phyloP scores from a whole-genome alignment of 2,888 invertebrate species.

The Phania funesta region DNA sequence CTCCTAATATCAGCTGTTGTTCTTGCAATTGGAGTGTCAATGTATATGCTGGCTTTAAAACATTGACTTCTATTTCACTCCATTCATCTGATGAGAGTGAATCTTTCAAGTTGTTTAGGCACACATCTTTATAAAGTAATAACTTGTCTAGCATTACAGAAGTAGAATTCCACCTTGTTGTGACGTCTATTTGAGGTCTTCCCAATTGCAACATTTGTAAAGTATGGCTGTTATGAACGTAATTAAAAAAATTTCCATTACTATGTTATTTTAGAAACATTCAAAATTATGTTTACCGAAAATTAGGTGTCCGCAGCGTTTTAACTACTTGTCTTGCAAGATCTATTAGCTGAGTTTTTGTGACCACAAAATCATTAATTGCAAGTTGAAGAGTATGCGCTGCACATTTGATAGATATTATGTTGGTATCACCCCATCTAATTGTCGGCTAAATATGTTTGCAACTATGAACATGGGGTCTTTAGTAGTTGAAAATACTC shows the following conservation, averaged over 20 bases:
- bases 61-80: slow-evolving; percentile 15
- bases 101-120: slow-evolving; percentile 8
- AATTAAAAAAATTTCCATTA: background rate
- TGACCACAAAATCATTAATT: background rate
- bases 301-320: slow-evolving; percentile 10
- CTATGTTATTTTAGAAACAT: background rate
- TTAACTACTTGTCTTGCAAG: slow-evolving; percentile 12
- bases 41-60: too few relatives aligned
- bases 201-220: background rate
- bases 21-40: background rate
- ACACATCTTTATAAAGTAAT: slow-evolving; percentile 6
- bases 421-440: too few relatives aligned
- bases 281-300: slow-evolving; percentile 16
- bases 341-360: background rate
- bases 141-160: slow-evolving; percentile 17
- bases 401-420: too few relatives aligned
- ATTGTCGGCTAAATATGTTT: background rate
- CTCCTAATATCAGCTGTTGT: slow-evolving; percentile 23
- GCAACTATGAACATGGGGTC: background rate
- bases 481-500: background rate
- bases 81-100: background rate
- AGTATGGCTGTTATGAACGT: background rate
- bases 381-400: slow-evolving; percentile 9
- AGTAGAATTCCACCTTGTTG: slow-evolving; percentile 28
- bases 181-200: slow-evolving; percentile 10